These are phyloP conservation scores for Lycodopsis pacificus DNA, from an alignment of 2,797 vertebrate species.

Conservation along the genomic window DNA sequence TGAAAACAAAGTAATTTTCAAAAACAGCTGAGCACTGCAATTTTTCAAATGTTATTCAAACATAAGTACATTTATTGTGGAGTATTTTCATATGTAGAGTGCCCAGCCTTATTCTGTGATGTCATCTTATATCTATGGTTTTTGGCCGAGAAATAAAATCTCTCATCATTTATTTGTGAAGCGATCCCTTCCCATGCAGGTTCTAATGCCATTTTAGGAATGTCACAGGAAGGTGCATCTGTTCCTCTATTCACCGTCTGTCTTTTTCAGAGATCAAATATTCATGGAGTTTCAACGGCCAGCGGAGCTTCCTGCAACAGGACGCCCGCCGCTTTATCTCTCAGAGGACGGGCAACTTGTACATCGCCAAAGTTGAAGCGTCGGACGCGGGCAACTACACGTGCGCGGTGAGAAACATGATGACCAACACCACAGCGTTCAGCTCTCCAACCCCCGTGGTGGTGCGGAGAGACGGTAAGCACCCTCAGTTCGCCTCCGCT, in stretches of 20 bases:
- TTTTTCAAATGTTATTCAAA: neutral
- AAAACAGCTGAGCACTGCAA: neutral
- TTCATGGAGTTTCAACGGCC: constrained; percentile 93
- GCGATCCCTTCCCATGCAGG: neutral
- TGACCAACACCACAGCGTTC: constrained; percentile 88
- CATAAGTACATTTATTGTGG: neutral
- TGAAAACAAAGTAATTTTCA: constrained; percentile 1
- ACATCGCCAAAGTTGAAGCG: constrained; percentile 92
- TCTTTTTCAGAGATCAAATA: constrained; percentile 90
- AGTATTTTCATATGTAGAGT: neutral
- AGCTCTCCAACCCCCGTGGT: constrained; percentile 93
- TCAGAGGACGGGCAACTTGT: constrained; percentile 91
- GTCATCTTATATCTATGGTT: constrained; percentile 5
- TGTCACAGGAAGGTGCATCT: constrained; percentile 28
- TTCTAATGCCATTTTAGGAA: constrained; percentile 27
- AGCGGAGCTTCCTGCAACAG: constrained; percentile 87
- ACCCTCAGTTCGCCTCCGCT: constrained; percentile 23
- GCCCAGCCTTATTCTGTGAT: neutral
- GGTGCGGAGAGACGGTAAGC: constrained; percentile 90
- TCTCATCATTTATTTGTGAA: constrained; percentile 12
- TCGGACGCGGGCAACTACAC: constrained; percentile 94
- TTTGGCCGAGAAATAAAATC: constrained; percentile 13
- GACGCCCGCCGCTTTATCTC: constrained; percentile 94
- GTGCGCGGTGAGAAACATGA: constrained; percentile 90
- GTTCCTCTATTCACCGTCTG: neutral